phyloP scores from a whole-genome alignment of 2,797 vertebrate genomes.

The Rhinogobio ventralis region DNA sequence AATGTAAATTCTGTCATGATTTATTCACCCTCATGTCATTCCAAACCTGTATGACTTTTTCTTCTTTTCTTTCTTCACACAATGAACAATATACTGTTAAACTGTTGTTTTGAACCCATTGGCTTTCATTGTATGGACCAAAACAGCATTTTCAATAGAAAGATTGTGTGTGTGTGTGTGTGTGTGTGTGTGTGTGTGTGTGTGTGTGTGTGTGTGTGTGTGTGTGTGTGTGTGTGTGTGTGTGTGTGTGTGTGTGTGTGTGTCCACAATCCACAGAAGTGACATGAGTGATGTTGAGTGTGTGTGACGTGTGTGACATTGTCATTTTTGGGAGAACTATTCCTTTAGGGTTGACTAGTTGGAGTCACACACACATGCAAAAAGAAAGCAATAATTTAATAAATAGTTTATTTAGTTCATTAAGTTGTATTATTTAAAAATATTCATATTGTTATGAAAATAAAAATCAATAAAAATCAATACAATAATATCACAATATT shows the following conservation, averaged over 20 bases:
- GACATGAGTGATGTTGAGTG: background rate
- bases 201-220: too few relatives aligned
- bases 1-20: background rate
- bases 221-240: too few relatives aligned
- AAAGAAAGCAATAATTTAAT: background rate
- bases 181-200: background rate
- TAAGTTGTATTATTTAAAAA: background rate
- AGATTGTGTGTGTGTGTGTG: background rate
- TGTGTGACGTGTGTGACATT: background rate
- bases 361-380: background rate
- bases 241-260: background rate
- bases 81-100: too few relatives aligned
- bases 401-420: background rate
- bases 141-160: too few relatives aligned
- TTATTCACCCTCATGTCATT: background rate
- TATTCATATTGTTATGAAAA: background rate
- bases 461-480: background rate
- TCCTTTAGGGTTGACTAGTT: background rate
- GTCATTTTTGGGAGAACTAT: background rate
- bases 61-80: background rate
- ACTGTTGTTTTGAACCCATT: background rate
- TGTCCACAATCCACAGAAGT: background rate
- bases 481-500: background rate
- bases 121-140: background rate
- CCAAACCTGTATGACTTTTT: background rate